Evolutionary conservation across 2,113 vertebrate genomes (phyloP), one percentile per base, ranked within the genome.

Genomic region (Azemiops feae): DNA sequence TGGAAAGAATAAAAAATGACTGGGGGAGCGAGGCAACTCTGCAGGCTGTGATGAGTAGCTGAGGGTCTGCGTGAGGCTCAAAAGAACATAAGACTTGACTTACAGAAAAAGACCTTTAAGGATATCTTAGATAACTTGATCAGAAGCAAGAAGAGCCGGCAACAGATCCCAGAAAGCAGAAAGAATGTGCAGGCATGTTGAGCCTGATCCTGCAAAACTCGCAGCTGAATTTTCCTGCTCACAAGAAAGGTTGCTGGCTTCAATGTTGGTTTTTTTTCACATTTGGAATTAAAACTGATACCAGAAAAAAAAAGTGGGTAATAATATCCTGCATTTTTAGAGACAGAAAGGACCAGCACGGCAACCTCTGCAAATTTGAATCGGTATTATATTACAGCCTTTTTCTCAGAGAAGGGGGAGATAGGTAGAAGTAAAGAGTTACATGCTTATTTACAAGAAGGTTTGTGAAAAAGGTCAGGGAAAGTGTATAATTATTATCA

Each of bases 381-480:
- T 93, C 90, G 5, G 60, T 96, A 94, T 97, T 96, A 86, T 93
- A 92, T 98, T 98, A 96, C 96, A 10, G 57, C 45, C 0, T 14
- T 85, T 94, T 94, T 87, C 92, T 81, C 91, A 0, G 4, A 39
- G 64, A 88, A 20, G 69, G 16, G 30, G 18, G 2, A 23, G 47
- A 58, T 91, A 85, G 92, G 54, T 10, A 45, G 34, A 47, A 86
- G n/a, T 50, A 47, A 39, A 58, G 64, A 89, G 87, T 93, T 91
- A 69, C 94, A 85, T 96, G 90, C 96, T 91, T 95, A 93, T 95
- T 98, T 97, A 96, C 95, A 97, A 95, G 94, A 96, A 97, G 97
- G 96, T 92, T 97, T 93, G 95, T 95, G 97, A 89, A 97, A 97
- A 96, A 97, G 98, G 98, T 98, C 97, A 98, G 95, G 95, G 96